Percentiles rank a stretch among this genome's conserved stretches.
Conservation (phyloP, 2,797 vertebrate genomes). For the Poeciliopsis gracilis region DNA sequence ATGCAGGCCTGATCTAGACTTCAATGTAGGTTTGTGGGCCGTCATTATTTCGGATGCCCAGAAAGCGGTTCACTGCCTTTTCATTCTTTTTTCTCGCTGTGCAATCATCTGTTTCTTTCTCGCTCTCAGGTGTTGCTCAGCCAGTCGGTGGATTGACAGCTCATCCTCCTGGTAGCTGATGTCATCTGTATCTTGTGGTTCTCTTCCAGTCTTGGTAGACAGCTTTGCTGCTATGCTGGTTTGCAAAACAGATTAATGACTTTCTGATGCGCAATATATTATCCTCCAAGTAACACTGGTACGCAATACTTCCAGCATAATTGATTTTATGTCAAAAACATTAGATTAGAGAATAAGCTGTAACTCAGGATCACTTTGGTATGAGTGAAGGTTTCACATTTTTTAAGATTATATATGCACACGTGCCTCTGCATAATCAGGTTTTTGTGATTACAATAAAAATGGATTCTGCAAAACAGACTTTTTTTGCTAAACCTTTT, state of each 20-base stretch:
- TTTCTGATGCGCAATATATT: conserved; percentile 19
- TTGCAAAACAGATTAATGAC: conserved; percentile 23
- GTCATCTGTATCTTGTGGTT: conserved; percentile 35
- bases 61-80: conserved; percentile 21
- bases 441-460: not conserved
- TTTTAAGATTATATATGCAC: not conserved
- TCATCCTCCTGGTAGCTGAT: conserved; percentile 44
- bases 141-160: conserved; percentile 64
- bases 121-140: conserved; percentile 46
- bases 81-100: conserved; percentile 33
- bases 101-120: conserved; percentile 36
- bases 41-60: conserved; percentile 52
- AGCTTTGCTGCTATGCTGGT: conserved; percentile 45
- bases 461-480: not conserved
- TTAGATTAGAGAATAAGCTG: not conserved
- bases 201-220: conserved; percentile 15
- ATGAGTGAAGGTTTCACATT: not conserved
- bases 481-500: not conserved
- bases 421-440: not conserved
- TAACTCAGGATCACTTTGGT: not conserved
- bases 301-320: conserved; percentile 1
- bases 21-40: conserved; percentile 64
- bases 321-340: conserved; percentile 11
- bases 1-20: conserved; percentile 45
- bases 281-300: conserved; percentile 12